Evolutionary conservation across 2,797 vertebrate genomes (phyloP), one percentile per base, ranked within the genome.

Genomic region (Microcaecilia unicolor): DNA sequence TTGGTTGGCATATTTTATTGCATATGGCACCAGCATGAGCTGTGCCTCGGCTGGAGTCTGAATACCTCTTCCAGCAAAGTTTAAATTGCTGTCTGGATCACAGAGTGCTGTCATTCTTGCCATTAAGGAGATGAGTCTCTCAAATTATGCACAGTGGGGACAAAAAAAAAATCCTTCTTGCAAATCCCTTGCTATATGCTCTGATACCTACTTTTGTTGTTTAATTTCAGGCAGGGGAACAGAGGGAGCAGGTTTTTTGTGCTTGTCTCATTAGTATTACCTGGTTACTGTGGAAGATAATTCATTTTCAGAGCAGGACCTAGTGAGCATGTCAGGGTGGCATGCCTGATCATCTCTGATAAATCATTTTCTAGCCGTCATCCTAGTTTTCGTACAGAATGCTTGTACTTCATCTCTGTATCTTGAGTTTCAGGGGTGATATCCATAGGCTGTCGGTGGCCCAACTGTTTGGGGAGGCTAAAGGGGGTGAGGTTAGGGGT

Each of bases 1-100:
- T 43, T 14, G 17, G 21, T 5, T 15, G n/a, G 28, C 21, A 10
- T n/a, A n/a, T 10, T n/a, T 19, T 41, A 5, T 23, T 52, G 15
- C 21, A 8, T 8, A n/a, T 44, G 32, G 10, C 19, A 9, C 3
- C 3, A 15, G 26, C 8, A 1, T 18, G 29, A 42, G 17, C 21
- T 21, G 2, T 31, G 44, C 22, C 9, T 39, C 41, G 11, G 2
- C 44, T 41, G 49, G 9, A 4, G 26, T 39, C 46, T 40, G 19
- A 25, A 13, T 15, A 18, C 8, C 12, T 30, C 15, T 16, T 20
- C 18, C 13, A 6, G 18, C 14, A 7, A 19, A 18, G 23, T 39
- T 56, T 2, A 0, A 16, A 4, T 49, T 31, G 31, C 9, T 31
- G 15, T 2, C 5, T 39, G 47, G 39, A 45, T 37, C 24, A 14